phyloP scores from a whole-genome alignment of 2,888 invertebrate species.

The Andrena chrysosceles region DNA sequence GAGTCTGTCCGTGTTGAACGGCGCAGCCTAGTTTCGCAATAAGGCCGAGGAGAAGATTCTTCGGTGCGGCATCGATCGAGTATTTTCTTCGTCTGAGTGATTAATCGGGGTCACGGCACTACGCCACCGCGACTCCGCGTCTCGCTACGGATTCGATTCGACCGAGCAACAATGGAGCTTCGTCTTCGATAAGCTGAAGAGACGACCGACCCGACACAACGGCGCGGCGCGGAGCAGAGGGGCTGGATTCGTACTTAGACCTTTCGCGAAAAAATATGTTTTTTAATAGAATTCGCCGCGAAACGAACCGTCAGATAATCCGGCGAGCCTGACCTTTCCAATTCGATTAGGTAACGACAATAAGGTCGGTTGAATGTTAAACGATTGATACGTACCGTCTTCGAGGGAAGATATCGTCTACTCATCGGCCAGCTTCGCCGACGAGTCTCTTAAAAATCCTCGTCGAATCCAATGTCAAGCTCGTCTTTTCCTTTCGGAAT shows the following conservation, averaged over 20 bases:
- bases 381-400: conserved; percentile 62
- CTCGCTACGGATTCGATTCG: conserved; percentile 24
- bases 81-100: conserved; percentile 67
- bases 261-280: conserved; percentile 68
- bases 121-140: conserved; percentile 29
- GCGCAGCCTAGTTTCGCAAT: conserved; percentile 36
- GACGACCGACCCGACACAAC: background rate
- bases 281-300: conserved; percentile 62
- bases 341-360: conserved; percentile 81
- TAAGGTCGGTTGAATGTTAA: conserved; percentile 81
- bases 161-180: conserved; percentile 14
- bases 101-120: conserved; percentile 74
- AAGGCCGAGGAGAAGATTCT: conserved; percentile 33
- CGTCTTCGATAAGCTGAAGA: conserved; percentile 9
- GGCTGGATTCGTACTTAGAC: conserved; percentile 46
- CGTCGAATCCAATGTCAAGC: background rate
- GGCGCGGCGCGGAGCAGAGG: background rate
- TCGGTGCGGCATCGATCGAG: conserved; percentile 27
- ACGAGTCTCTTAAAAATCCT: background rate
- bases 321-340: conserved; percentile 80
- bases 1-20: background rate
- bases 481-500: no score
- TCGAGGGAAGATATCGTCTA: conserved; percentile 42
- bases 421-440: background rate
- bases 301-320: conserved; percentile 64